Conservation (phyloP, 2,888 invertebrate species). For the Graphium colonna region DNA sequence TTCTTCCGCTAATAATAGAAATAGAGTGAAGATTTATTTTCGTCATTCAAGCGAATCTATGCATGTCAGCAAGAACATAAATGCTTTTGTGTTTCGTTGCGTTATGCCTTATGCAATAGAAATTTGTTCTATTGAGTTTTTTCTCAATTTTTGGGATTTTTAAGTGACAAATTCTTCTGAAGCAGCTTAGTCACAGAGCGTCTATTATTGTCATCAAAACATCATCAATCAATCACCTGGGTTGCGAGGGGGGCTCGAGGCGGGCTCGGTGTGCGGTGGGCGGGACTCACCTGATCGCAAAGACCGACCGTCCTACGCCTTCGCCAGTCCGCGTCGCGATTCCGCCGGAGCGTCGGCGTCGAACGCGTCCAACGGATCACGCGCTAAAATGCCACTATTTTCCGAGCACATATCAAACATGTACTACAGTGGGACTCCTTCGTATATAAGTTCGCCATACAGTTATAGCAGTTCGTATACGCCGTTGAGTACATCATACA, state of each 20-base stretch:
- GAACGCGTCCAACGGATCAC: constrained; percentile 42
- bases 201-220: constrained; percentile 62
- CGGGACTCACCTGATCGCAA: constrained; percentile 45
- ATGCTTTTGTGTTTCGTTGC: neutral
- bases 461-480: constrained; percentile 67
- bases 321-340: constrained; percentile 56
- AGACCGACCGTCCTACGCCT: constrained; percentile 36
- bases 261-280: constrained; percentile 38
- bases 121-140: neutral
- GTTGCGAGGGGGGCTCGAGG: constrained; percentile 37
- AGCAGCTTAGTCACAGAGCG: constrained; percentile 39
- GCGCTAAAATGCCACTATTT: constrained; percentile 82
- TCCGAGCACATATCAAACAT: constrained; percentile 83
- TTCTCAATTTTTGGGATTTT: constrained; percentile 1
- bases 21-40: constrained; percentile 19
- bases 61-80: constrained; percentile 8
- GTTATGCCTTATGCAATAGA: constrained; percentile 4
- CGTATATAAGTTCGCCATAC: constrained; percentile 71
- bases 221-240: constrained; percentile 72
- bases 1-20: constrained; percentile 22
- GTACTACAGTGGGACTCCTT: constrained; percentile 72
- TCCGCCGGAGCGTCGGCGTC: constrained; percentile 38
- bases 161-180: constrained; percentile 44
- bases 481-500: constrained; percentile 57
- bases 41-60: constrained; percentile 17